phyloP scores from a whole-genome alignment of 2,797 vertebrate genomes.

The Hydrophis major region DNA sequence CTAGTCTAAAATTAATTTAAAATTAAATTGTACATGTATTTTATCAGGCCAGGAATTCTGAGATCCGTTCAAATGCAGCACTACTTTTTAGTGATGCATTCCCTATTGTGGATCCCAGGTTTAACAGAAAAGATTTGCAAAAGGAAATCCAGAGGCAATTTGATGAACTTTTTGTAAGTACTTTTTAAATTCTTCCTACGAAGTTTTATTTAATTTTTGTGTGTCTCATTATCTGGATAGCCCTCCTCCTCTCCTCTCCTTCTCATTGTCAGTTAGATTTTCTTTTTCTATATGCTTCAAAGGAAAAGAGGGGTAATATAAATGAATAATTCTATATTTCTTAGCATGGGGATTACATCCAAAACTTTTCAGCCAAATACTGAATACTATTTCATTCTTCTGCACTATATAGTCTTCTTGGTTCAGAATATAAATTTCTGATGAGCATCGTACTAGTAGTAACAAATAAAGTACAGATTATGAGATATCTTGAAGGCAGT shows the following conservation, averaged over 20 bases:
- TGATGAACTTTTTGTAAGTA: conserved; percentile 86
- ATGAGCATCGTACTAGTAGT: neutral
- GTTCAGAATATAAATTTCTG: neutral
- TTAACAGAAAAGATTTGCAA: conserved; percentile 76
- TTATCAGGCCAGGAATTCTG: conserved; percentile 84
- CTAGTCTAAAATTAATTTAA: neutral
- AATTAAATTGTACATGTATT: neutral
- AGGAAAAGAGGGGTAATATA: neutral
- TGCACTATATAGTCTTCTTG: neutral
- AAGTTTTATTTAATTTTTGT: neutral
- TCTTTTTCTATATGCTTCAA: neutral
- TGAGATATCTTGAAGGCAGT: neutral
- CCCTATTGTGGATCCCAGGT: conserved; percentile 83
- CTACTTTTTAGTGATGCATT: conserved; percentile 91
- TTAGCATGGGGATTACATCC: neutral
- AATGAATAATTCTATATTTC: neutral
- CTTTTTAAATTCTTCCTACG: neutral
- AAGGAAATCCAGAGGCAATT: conserved; percentile 88
- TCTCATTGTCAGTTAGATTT: neutral
- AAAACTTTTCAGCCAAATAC: neutral
- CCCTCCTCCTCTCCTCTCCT: neutral
- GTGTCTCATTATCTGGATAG: neutral
- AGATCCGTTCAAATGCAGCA: conserved; percentile 90
- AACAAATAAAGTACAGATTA: neutral
- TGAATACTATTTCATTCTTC: neutral